Percentiles rank a stretch among this genome's conserved stretches.
phyloP scores from a whole-genome alignment of 2,113 vertebrate genomes.

The Acanthisitta chloris region DNA sequence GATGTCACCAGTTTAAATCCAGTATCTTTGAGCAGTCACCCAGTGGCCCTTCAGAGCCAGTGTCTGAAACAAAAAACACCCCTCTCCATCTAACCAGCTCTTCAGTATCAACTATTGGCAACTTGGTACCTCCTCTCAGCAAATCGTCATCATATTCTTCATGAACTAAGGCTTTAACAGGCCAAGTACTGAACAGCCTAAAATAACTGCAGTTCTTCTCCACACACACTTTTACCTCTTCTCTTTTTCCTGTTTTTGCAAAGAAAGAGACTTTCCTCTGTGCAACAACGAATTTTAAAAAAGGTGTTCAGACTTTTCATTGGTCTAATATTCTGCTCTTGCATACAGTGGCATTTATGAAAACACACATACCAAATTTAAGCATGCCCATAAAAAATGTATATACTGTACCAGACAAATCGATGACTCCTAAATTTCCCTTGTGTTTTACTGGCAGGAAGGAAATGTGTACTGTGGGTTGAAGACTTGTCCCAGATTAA shows the following conservation, averaged over 20 bases:
- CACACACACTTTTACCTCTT: not conserved
- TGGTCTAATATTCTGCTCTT: not conserved
- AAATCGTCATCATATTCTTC: not conserved
- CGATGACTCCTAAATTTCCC: not conserved
- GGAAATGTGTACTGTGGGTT: conserved; percentile 81
- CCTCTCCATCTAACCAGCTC: not conserved
- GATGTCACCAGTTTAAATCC: not conserved
- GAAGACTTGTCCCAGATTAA: conserved; percentile 80
- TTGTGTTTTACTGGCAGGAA: conserved; percentile 72
- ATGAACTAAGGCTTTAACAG: not conserved
- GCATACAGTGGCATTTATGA: not conserved
- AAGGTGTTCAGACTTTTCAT: not conserved
- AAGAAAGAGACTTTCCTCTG: not conserved
- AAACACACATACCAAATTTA: not conserved
- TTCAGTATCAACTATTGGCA: not conserved
- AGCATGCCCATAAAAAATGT: not conserved
- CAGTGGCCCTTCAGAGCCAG: not conserved
- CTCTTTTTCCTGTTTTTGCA: not conserved
- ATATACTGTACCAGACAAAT: not conserved
- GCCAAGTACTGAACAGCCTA: not conserved
- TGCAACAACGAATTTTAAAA: not conserved
- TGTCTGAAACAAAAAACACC: not conserved
- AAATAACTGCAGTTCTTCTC: not conserved
- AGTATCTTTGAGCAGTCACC: not conserved
- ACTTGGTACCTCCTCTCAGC: not conserved